Evolutionary conservation across 2,797 vertebrate genomes (phyloP), one percentile per base, ranked within the genome.

Genomic region (Hyperoplus immaculatus): DNA sequence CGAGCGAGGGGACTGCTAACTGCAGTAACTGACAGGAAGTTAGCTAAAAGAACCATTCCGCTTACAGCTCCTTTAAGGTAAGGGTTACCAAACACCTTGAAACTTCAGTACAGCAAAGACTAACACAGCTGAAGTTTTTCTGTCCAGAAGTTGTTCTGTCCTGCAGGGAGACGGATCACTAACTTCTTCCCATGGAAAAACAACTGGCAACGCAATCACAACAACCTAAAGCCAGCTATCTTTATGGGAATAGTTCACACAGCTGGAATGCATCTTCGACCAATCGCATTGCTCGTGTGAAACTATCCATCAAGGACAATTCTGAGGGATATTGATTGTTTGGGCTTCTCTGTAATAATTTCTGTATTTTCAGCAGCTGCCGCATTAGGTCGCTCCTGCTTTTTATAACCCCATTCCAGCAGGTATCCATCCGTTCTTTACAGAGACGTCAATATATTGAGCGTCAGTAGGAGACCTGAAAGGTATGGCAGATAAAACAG

Each of bases 391-490:
- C 3, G 6, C 29, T 9, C 67, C 0, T 12, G 29, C 47, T 72
- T 74, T 72, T 81, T 55, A 62, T 59, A 77, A 75, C 43, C 59
- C 39, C 8, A 1, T 59, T 75, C 54, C 78, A 74, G 71, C 72
- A 81, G 75, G 63, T 49, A 63, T 74, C 29, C 0, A 63, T 74
- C 29, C 0, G 10, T 39, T 75, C 56, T 75, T 62, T 57, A 71
- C 75, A 50, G 53, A 75, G 59, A 74, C 0, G 3, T 85, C 71
- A 38, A 89, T 89, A 82, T 77, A 85, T 85, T 4, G 89, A 90
- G 60, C 36, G 3, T 41, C 60, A 54, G 29, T 29, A 29, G 67
- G 69, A 75, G 56, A 74, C 69, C 70, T 54, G 75, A 57, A 29
- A 36, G 54, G 73, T 77, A 39, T 38, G n/a, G 72, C 57, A 78